Conservation (phyloP, 2,888 invertebrate genomes). For the Gibbula magus region DNA sequence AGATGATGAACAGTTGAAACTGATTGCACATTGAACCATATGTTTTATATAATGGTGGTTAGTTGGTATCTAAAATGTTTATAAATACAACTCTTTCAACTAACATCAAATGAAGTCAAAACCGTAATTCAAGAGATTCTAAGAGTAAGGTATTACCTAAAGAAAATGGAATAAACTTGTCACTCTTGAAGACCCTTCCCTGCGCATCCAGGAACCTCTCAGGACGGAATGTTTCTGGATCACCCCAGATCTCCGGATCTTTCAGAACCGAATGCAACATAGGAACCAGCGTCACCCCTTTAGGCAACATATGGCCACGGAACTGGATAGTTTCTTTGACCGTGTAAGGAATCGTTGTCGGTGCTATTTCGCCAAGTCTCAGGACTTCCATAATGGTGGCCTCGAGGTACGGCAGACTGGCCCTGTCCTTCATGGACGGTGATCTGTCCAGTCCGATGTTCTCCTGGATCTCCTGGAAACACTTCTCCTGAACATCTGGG, state of each 20-base stretch:
- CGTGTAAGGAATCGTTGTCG: conserved; percentile 49
- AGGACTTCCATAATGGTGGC: conserved; percentile 64
- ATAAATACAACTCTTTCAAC: too few relatives aligned
- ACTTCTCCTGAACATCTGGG: conserved; percentile 78
- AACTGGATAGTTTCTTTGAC: conserved; percentile 52
- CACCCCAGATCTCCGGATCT: conserved; percentile 47
- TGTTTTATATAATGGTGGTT: too few relatives aligned
- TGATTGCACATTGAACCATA: too few relatives aligned
- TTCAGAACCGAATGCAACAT: conserved; percentile 56
- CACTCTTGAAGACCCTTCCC: conserved; percentile 29
- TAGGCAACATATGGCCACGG: conserved; percentile 63
- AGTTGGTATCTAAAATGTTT: too few relatives aligned
- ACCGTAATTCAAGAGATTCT: too few relatives aligned
- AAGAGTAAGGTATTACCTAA: neutral
- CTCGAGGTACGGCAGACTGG: conserved; percentile 52
- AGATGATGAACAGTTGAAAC: too few relatives aligned
- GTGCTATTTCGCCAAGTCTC: conserved; percentile 56
- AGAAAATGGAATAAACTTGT: conserved; percentile 41
- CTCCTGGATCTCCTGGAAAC: conserved; percentile 48
- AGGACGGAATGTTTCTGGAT: conserved; percentile 54
- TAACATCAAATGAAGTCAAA: too few relatives aligned
- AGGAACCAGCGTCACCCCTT: conserved; percentile 46
- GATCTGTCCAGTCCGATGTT: conserved; percentile 68
- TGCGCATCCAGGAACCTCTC: conserved; percentile 52
- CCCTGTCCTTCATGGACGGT: conserved; percentile 47